phyloP scores from a whole-genome alignment of 2,797 vertebrate species.

The Knipowitschia caucasica region DNA sequence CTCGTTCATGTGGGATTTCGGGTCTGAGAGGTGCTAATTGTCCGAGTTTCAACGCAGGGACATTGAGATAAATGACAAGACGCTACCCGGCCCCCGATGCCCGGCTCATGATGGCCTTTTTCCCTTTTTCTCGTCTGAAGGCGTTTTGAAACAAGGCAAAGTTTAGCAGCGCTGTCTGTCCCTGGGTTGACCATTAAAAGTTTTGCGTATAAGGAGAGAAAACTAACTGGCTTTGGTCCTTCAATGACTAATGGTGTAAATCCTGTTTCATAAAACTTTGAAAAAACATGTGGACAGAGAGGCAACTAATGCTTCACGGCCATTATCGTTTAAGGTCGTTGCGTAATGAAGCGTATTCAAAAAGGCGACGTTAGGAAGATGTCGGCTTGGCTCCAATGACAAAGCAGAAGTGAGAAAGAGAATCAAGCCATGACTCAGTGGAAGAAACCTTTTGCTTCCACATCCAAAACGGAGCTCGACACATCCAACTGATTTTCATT shows the following conservation, averaged over 20 bases:
- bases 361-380: constrained; percentile 1
- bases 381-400: constrained; percentile 8
- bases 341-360: constrained; percentile 12
- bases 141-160: not conserved
- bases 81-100: constrained; percentile 26
- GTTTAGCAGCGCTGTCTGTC: not conserved
- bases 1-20: constrained; percentile 18
- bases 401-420: constrained; percentile 24
- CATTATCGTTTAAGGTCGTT: constrained; percentile 14
- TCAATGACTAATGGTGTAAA: constrained; percentile 17
- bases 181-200: constrained; percentile 2
- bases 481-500: constrained; percentile 4
- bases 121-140: constrained; percentile 27
- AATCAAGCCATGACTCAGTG: constrained; percentile 22
- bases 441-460: constrained; percentile 14
- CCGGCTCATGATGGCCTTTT: constrained; percentile 49
- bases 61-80: constrained; percentile 53
- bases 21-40: constrained; percentile 45
- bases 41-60: constrained; percentile 38
- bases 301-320: constrained; percentile 2
- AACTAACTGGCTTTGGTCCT: constrained; percentile 6
- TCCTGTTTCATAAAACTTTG: constrained; percentile 13
- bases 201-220: not conserved
- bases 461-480: not conserved
- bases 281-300: constrained; percentile 8